A percentile compares a stretch with the other conserved stretches of the same genome.
These are phyloP conservation scores for Tachycineta bicolor DNA, from an alignment of 2,113 vertebrate genomes.

Conservation along the genomic window DNA sequence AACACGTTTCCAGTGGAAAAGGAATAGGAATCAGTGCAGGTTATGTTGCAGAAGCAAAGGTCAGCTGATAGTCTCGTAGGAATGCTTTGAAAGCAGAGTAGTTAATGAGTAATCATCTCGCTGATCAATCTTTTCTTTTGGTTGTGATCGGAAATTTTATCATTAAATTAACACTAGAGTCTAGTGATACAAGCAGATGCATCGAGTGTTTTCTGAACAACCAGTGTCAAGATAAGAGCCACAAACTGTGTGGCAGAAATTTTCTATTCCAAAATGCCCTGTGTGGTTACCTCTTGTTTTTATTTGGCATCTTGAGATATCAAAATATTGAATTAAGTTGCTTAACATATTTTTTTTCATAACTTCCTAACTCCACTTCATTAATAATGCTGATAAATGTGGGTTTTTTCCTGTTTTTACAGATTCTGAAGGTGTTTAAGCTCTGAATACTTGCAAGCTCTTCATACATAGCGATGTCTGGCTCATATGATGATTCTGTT, in stretches of 20 bases:
- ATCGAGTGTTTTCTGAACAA: not conserved
- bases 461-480: conserved; percentile 83
- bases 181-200: not conserved
- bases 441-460: not conserved
- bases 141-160: not conserved
- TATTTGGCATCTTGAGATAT: not conserved
- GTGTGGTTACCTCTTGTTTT: not conserved
- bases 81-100: not conserved
- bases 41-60: not conserved
- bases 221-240: not conserved
- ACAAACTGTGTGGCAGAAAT: not conserved
- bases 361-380: not conserved
- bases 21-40: not conserved
- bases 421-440: conserved; percentile 44
- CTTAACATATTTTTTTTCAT: not conserved
- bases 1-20: not conserved
- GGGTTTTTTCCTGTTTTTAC: not conserved
- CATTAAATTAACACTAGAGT: not conserved
- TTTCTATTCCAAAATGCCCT: not conserved
- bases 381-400: not conserved
- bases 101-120: not conserved
- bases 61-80: not conserved
- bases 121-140: not conserved
- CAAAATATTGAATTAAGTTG: not conserved
- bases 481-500: conserved; percentile 86